Percentiles rank a stretch among this genome's conserved stretches.
Conservation (phyloP, 2,113 vertebrate genomes). For the Microtus montanus region DNA sequence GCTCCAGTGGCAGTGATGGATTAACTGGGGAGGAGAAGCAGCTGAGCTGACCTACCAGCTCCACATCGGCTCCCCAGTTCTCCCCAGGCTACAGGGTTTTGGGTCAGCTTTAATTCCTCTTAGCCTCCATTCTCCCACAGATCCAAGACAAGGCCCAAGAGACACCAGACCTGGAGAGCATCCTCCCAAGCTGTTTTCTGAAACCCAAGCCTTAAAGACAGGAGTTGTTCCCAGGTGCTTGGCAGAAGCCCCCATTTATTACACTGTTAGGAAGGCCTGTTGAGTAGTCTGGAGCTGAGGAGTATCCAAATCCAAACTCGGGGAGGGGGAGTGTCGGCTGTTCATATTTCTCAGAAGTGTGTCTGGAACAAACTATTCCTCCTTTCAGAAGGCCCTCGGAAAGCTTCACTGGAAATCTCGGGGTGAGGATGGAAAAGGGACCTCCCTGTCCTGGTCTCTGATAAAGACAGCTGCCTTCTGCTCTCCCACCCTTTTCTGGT, state of each 20-base stretch:
- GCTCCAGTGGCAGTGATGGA: slow-evolving; percentile 83
- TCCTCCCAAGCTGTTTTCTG: slow-evolving; percentile 80
- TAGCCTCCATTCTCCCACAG: slow-evolving; percentile 66
- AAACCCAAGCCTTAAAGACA: slow-evolving; percentile 77
- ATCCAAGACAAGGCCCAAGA: slow-evolving; percentile 70
- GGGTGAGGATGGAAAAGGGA: neutral
- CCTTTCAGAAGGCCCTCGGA: neutral
- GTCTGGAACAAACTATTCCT: neutral
- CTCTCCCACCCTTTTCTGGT: neutral
- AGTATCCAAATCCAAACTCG: neutral
- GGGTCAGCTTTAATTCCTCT: slow-evolving; percentile 72
- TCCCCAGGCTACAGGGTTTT: slow-evolving; percentile 72
- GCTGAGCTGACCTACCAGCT: slow-evolving; percentile 43
- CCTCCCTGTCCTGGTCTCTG: neutral
- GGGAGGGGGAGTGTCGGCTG: neutral
- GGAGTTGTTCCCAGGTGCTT: slow-evolving; percentile 73
- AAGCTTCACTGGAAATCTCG: neutral
- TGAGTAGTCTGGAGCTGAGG: neutral
- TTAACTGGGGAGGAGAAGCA: slow-evolving; percentile 79
- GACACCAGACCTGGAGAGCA: slow-evolving; percentile 66
- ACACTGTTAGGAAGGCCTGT: neutral
- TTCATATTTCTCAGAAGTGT: neutral
- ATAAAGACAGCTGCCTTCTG: neutral
- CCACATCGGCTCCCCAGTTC: neutral
- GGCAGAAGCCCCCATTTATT: slow-evolving; percentile 64